Conservation (phyloP, 2,113 vertebrate species). For the Propithecus coquereli region DNA sequence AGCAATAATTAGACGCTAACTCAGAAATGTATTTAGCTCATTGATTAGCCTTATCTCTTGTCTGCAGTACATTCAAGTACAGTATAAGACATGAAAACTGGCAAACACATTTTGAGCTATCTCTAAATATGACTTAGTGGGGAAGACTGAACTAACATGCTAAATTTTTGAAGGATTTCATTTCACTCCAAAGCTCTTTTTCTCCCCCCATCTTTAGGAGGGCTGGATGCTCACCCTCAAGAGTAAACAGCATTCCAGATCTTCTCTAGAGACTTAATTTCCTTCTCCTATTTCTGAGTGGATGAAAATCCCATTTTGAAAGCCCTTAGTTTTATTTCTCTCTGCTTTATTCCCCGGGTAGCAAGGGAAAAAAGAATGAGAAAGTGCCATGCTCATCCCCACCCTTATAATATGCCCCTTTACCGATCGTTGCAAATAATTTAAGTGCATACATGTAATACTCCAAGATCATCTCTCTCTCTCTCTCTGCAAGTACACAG, state of each 20-base stretch:
- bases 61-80: not conserved
- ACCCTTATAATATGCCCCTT: not conserved
- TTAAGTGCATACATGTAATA: not conserved
- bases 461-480: not conserved
- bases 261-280: constrained; percentile 33
- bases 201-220: not conserved
- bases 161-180: not conserved
- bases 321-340: constrained; percentile 36
- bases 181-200: not conserved
- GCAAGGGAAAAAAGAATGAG: not conserved
- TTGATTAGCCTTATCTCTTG: not conserved
- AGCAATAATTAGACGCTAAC: not conserved
- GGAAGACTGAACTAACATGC: not conserved
- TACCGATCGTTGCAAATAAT: not conserved
- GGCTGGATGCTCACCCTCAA: not conserved
- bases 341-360: not conserved
- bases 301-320: constrained; percentile 38
- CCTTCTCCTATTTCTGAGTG: not conserved
- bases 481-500: not conserved
- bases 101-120: not conserved
- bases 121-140: not conserved
- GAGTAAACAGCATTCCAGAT: not conserved
- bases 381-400: not conserved
- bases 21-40: not conserved
- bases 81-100: not conserved